Conservation (phyloP, 2,113 vertebrate genomes). For the Macaca mulatta region DNA sequence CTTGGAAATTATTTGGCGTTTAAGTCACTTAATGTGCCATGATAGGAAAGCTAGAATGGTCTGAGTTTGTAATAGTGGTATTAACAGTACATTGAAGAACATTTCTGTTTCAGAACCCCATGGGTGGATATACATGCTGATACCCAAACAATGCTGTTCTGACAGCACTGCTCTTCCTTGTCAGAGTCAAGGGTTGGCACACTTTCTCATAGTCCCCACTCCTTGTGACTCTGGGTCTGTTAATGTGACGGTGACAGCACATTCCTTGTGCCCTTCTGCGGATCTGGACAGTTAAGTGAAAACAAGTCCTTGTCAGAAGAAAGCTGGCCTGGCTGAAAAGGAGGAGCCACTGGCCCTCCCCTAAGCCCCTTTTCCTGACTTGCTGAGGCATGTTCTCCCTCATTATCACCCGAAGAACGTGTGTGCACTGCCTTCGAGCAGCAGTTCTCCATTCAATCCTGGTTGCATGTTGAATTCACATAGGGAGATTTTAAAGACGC, state of each 20-base stretch:
- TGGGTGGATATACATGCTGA: background rate
- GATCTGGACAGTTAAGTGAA: background rate
- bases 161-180: background rate
- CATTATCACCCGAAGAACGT: accelerated
- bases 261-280: background rate
- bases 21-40: background rate
- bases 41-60: background rate
- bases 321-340: background rate
- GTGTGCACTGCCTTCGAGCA: too few relatives aligned
- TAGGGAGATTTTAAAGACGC: too few relatives aligned
- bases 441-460: background rate
- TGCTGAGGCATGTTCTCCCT: accelerated
- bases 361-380: too few relatives aligned
- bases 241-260: background rate
- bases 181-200: background rate
- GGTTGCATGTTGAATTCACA: background rate
- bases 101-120: background rate
- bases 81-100: background rate
- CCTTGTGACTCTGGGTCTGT: too few relatives aligned
- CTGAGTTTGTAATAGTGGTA: background rate
- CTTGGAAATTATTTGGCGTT: background rate
- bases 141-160: too few relatives aligned
- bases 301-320: background rate
- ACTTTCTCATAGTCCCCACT: background rate
- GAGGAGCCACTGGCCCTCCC: background rate